Conservation (phyloP, 2,797 vertebrate genomes). For the Perodicticus potto region DNA sequence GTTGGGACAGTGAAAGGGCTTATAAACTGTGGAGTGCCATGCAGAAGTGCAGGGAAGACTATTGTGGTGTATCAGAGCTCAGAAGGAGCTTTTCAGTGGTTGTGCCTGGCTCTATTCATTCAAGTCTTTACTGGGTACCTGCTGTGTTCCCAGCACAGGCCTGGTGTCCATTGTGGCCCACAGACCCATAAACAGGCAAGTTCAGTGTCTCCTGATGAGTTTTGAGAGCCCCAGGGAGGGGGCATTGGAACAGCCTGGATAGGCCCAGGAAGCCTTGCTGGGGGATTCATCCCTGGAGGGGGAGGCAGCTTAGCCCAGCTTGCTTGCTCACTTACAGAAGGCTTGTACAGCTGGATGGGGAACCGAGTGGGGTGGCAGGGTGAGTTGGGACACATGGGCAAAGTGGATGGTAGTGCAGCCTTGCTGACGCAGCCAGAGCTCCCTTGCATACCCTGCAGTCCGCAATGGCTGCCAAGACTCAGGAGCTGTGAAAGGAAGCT, state of each 20-base stretch:
- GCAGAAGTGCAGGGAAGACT: fast-evolving
- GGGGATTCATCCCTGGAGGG: background rate
- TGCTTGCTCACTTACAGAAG: background rate
- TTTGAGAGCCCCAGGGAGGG: background rate
- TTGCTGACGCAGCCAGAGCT: fast-evolving
- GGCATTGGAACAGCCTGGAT: background rate
- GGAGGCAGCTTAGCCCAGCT: background rate
- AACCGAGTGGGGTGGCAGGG: fast-evolving
- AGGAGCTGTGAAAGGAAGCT: background rate
- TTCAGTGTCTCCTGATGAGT: background rate
- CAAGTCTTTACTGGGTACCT: background rate
- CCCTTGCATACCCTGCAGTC: background rate
- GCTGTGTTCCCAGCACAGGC: background rate
- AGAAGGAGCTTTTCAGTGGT: fast-evolving
- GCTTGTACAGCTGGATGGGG: too few species aligned
- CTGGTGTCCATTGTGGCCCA: fast-evolving
- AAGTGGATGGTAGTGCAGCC: fast-evolving
- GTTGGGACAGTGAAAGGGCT: fast-evolving
- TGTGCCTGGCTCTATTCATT: background rate
- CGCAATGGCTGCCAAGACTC: background rate
- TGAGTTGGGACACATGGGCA: fast-evolving
- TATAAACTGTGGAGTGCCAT: fast-evolving
- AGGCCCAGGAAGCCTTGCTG: background rate
- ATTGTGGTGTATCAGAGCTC: too few species aligned
- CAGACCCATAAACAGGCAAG: background rate